phyloP scores from a whole-genome alignment of 2,888 invertebrate species.

The Amaurobius ferox region DNA sequence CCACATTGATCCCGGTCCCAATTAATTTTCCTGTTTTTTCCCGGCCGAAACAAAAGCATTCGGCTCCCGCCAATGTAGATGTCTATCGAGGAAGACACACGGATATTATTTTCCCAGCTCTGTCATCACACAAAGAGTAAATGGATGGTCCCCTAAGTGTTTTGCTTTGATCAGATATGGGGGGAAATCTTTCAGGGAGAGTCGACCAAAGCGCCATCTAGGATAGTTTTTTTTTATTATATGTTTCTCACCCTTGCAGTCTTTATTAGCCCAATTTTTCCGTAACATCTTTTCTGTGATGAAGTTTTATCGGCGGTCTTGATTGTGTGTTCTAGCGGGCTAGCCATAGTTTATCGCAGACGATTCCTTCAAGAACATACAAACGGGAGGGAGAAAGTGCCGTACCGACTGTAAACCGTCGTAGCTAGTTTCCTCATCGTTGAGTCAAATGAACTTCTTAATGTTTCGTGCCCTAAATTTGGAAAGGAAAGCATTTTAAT shows the following conservation, averaged over 20 bases:
- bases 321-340: no score
- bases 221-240: background rate
- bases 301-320: no score
- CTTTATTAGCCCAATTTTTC: conserved; percentile 15
- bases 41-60: conserved; percentile 43
- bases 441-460: no score
- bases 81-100: conserved; percentile 32
- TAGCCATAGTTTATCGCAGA: no score
- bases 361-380: no score
- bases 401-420: no score
- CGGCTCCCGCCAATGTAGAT: conserved; percentile 59
- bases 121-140: conserved; percentile 49
- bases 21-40: conserved; percentile 68
- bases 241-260: background rate
- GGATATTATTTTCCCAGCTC: conserved; percentile 30
- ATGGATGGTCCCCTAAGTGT: conserved; percentile 68
- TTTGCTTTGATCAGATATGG: conserved; percentile 60
- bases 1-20: conserved; percentile 60
- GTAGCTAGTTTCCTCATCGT: no score
- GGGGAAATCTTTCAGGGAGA: background rate
- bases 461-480: no score
- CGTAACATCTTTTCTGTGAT: no score
- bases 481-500: no score
- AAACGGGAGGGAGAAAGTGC: no score
- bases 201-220: background rate